Evolutionary conservation across 2,888 invertebrate genomes (phyloP).

Genomic region (Endotricha flammealis): DNA sequence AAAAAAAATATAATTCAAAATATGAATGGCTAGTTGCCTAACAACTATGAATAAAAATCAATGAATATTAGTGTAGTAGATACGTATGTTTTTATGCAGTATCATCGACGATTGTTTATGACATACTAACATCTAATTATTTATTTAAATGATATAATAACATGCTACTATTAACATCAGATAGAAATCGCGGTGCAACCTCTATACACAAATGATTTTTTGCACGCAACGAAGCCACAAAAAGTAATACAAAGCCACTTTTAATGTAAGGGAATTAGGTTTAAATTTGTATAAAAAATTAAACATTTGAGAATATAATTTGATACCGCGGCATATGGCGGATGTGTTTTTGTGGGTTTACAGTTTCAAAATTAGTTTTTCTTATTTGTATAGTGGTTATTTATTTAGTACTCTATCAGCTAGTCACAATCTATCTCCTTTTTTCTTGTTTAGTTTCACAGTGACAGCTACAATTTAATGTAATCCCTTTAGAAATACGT

Average conservation of each 20-base stretch:
- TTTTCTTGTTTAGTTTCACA: too few species aligned
- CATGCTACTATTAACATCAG: neutral
- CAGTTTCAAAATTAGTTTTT: slow-evolving; percentile 12
- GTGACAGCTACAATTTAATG: too few species aligned
- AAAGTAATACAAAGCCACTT: slow-evolving; percentile 11
- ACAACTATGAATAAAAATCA: too few species aligned
- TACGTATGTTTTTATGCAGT: too few species aligned
- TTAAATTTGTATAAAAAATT: slow-evolving; percentile 12
- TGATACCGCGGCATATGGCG: slow-evolving; percentile 49
- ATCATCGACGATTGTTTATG: too few species aligned
- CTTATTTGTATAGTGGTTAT: slow-evolving; percentile 7
- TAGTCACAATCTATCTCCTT: too few species aligned
- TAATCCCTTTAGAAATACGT: too few species aligned
- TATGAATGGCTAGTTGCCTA: too few species aligned
- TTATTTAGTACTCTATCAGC: too few species aligned
- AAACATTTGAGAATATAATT: slow-evolving; percentile 41
- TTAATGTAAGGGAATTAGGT: slow-evolving; percentile 15
- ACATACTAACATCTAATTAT: neutral
- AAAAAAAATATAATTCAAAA: too few species aligned
- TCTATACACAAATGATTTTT: slow-evolving; percentile 12
- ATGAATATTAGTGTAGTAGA: too few species aligned
- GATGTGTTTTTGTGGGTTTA: slow-evolving; percentile 40
- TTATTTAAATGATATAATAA: neutral
- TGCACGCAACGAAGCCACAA: slow-evolving; percentile 13
- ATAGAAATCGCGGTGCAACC: neutral